Evolutionary conservation across 2,797 vertebrate genomes (phyloP).

Genomic region (Hafferia zeledoni): DNA sequence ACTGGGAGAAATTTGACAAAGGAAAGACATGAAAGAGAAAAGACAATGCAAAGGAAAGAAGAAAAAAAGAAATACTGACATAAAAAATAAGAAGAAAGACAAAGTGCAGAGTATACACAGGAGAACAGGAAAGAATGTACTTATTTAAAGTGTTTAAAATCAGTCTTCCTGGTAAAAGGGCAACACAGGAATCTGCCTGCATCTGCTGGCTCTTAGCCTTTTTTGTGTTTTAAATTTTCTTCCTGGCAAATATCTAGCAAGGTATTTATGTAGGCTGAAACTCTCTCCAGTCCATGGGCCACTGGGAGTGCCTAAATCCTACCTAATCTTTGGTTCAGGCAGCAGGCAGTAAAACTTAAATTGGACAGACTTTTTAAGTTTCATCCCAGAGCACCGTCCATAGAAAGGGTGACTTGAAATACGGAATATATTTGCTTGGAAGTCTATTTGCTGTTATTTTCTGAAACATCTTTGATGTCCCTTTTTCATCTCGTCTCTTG

Average conservation of each 20-base stretch:
- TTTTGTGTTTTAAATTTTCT: not conserved
- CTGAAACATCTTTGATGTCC: not conserved
- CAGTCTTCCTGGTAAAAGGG: conserved; percentile 15
- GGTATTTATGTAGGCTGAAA: not conserved
- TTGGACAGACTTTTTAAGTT: not conserved
- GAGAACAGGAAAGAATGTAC: not conserved
- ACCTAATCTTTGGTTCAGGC: not conserved
- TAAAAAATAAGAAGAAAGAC: conserved; percentile 5
- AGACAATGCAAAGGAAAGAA: not conserved
- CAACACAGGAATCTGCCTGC: not conserved
- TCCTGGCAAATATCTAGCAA: not conserved
- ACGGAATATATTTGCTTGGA: not conserved
- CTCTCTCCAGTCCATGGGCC: not conserved
- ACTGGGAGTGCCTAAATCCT: not conserved
- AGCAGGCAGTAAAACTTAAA: not conserved
- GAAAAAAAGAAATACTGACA: not conserved
- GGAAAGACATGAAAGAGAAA: not conserved
- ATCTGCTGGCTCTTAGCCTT: not conserved
- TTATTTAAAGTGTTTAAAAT: conserved; percentile 38
- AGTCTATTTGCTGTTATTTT: not conserved
- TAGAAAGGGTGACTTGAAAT: not conserved
- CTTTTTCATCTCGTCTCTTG: not conserved
- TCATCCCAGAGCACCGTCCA: not conserved
- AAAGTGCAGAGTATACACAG: not conserved
- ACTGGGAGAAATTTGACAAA: not conserved